Evolutionary conservation across 1,140 invertebrate species (phyloP).

Genomic region (Solenopsis fugax): DNA sequence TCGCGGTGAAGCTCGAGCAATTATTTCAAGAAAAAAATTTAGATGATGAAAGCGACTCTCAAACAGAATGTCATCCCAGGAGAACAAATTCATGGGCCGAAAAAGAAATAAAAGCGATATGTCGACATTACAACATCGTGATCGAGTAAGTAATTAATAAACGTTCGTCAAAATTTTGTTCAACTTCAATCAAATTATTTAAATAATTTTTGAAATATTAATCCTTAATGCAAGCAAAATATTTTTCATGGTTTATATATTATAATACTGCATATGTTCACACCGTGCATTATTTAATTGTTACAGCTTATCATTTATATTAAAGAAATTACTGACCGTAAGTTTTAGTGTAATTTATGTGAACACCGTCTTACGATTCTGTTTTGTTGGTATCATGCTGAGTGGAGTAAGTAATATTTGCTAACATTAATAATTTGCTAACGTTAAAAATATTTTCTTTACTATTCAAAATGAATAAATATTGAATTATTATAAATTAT

Average conservation of each 20-base stretch:
- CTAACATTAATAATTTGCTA: slow-evolving; percentile 57
- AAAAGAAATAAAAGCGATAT: background rate
- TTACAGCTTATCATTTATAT: slow-evolving; percentile 56
- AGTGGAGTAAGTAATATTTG: slow-evolving; percentile 23
- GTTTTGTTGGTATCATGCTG: slow-evolving; percentile 66
- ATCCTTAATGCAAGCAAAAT: background rate
- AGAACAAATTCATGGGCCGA: background rate
- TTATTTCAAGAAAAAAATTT: slow-evolving; percentile 14
- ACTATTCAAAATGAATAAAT: too few species aligned
- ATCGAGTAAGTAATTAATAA: background rate
- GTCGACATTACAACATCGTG: slow-evolving; percentile 11
- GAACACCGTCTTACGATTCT: slow-evolving; percentile 70
- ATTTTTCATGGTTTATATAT: too few species aligned
- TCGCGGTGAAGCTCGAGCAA: background rate
- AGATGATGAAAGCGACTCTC: too few species aligned
- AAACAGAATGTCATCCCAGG: background rate
- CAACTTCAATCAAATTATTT: background rate
- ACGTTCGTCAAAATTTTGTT: too few species aligned
- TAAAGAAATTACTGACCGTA: slow-evolving; percentile 63
- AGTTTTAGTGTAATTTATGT: slow-evolving; percentile 68
- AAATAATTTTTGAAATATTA: background rate
- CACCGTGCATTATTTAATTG: background rate
- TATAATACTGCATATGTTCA: too few species aligned
- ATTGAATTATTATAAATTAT: too few species aligned
- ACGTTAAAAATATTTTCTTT: too few species aligned